These are phyloP conservation scores for Cettia cetti DNA, from an alignment of 2,113 vertebrate species.

Conservation along the genomic window DNA sequence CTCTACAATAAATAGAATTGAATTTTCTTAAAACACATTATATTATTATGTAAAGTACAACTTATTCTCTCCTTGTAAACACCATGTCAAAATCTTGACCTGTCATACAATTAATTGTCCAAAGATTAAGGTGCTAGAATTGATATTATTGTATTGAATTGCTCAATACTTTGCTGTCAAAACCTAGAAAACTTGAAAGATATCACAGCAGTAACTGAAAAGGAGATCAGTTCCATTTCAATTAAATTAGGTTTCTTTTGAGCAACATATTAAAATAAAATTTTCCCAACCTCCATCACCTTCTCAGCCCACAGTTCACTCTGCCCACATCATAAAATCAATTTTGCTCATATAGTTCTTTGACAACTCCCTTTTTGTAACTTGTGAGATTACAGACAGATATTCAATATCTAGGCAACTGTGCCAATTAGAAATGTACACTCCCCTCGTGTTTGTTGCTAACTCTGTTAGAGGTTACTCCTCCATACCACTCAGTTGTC, in stretches of 20 bases:
- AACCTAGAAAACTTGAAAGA: neutral
- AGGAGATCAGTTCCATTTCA: neutral
- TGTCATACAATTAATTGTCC: neutral
- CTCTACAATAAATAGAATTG: neutral
- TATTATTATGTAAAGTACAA: neutral
- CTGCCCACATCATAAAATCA: neutral
- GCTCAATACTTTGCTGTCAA: neutral
- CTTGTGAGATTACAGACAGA: neutral
- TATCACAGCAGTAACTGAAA: neutral
- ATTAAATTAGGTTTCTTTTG: neutral
- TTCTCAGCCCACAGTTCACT: neutral
- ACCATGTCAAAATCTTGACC: neutral
- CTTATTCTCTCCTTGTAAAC: neutral
- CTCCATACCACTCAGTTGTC: neutral
- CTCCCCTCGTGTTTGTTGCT: neutral
- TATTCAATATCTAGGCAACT: neutral
- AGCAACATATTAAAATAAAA: neutral
- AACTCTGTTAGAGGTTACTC: neutral
- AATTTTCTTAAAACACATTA: neutral
- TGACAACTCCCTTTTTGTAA: neutral
- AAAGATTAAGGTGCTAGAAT: neutral
- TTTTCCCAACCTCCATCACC: neutral
- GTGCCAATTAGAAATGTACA: neutral
- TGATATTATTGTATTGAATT: neutral
- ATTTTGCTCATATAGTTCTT: neutral